These are phyloP conservation scores for Scolopax mira DNA, from an alignment of 2,113 vertebrate genomes.

Conservation along the genomic window DNA sequence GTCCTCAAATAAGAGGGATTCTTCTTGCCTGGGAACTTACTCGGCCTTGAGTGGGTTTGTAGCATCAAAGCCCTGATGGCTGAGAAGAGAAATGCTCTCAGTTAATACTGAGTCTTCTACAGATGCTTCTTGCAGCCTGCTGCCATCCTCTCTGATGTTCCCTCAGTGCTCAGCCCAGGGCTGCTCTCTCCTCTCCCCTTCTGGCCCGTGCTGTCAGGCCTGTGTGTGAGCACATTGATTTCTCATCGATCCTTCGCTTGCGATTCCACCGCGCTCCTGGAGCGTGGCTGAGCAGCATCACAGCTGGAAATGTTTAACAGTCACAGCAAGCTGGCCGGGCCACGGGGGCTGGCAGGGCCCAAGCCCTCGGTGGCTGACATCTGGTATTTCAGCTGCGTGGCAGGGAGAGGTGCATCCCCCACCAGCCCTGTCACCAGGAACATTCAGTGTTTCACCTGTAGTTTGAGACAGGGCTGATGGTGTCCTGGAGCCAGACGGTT, in stretches of 20 bases:
- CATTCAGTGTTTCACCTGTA: background rate
- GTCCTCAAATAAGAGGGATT: background rate
- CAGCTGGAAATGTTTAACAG: background rate
- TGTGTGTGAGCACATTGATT: background rate
- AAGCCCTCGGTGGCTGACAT: rapidly evolving
- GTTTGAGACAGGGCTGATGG: background rate
- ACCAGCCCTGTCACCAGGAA: background rate
- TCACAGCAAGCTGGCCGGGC: background rate
- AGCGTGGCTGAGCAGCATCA: background rate
- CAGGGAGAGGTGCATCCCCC: background rate
- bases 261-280: background rate
- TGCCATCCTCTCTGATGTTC: background rate
- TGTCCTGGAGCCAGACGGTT: background rate
- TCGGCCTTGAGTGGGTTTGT: background rate
- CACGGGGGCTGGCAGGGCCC: background rate
- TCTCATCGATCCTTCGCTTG: background rate
- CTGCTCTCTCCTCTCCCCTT: background rate
- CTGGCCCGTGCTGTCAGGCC: background rate
- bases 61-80: background rate
- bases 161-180: background rate
- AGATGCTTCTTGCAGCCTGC: background rate
- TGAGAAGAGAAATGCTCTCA: background rate
- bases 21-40: background rate
- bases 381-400: background rate
- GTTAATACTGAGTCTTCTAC: background rate